Evolutionary conservation across 2,888 invertebrate genomes (phyloP).

Genomic region (Ectemnius cavifrons): DNA sequence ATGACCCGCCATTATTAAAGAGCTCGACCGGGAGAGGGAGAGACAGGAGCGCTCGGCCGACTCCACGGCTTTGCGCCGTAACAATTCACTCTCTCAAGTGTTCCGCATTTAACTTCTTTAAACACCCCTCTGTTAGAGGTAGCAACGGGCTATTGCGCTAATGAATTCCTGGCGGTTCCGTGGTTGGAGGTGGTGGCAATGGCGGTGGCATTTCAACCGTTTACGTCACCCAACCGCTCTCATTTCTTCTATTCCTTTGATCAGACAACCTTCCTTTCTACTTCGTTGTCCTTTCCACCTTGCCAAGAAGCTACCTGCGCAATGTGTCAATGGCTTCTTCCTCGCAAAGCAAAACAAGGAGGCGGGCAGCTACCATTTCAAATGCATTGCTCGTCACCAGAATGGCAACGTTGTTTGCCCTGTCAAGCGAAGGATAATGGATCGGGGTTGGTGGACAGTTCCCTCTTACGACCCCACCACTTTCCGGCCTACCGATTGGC

Average conservation of each 20-base stretch:
- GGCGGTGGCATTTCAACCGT: constrained; percentile 23
- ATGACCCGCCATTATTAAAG: constrained; percentile 17
- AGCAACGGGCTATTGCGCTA: constrained; percentile 42
- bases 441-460: constrained; percentile 64
- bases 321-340: not conserved
- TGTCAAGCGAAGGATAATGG: constrained; percentile 73
- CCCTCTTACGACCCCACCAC: constrained; percentile 22
- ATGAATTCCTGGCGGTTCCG: constrained; percentile 53
- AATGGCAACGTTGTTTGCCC: constrained; percentile 69
- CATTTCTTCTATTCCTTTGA: constrained; percentile 2
- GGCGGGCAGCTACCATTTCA: constrained; percentile 67
- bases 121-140: constrained; percentile 30
- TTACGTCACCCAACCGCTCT: constrained; percentile 41
- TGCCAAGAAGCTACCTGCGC: too few species aligned
- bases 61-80: too few species aligned
- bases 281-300: too few species aligned
- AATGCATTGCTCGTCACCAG: constrained; percentile 73
- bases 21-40: not conserved
- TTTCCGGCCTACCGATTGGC: constrained; percentile 10
- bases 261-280: not conserved
- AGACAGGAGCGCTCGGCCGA: not conserved
- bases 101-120: constrained; percentile 54
- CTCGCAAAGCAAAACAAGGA: not conserved
- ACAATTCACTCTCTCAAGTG: constrained; percentile 9
- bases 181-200: constrained; percentile 26